Evolutionary conservation across 2,113 vertebrate species (phyloP).

Genomic region (Speoplatyrhinus poulsoni): DNA sequence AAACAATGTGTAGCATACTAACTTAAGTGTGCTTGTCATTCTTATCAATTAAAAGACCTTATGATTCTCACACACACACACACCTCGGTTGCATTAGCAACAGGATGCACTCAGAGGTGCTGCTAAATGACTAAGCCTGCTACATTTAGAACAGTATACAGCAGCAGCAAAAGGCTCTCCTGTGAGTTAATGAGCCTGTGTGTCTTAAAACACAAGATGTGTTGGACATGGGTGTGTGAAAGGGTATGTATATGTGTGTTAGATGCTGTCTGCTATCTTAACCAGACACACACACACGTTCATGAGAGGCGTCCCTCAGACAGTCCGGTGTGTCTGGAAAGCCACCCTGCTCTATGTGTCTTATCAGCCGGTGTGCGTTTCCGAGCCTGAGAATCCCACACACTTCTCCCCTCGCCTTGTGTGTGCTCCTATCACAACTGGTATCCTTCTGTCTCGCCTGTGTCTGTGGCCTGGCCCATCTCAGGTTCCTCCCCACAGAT

Average conservation of each 20-base stretch:
- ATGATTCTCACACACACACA: not conserved
- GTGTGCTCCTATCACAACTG: too few species aligned
- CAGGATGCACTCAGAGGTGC: not conserved
- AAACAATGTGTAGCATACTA: not conserved
- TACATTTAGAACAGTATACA: too few species aligned
- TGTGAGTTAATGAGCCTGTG: too few species aligned
- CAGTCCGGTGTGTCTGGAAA: conserved; percentile 19
- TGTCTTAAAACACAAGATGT: not conserved
- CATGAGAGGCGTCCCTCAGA: not conserved
- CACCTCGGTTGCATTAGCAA: not conserved
- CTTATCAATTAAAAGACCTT: not conserved
- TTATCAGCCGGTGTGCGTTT: conserved; percentile 6
- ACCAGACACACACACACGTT: not conserved
- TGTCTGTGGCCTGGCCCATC: conserved; percentile 19
- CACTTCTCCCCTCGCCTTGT: conserved; percentile 9
- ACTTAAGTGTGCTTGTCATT: not conserved
- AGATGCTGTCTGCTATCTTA: too few species aligned
- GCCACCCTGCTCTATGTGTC: conserved; percentile 43
- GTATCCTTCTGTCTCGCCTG: conserved; percentile 20
- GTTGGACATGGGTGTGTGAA: not conserved
- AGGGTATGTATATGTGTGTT: not conserved
- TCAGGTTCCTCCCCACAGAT: not conserved
- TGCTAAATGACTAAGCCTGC: not conserved
- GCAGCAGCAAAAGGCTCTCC: too few species aligned
- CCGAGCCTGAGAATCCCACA: conserved; percentile 31